Conservation (phyloP, 2,888 invertebrate genomes). For the Spialia ferax region DNA sequence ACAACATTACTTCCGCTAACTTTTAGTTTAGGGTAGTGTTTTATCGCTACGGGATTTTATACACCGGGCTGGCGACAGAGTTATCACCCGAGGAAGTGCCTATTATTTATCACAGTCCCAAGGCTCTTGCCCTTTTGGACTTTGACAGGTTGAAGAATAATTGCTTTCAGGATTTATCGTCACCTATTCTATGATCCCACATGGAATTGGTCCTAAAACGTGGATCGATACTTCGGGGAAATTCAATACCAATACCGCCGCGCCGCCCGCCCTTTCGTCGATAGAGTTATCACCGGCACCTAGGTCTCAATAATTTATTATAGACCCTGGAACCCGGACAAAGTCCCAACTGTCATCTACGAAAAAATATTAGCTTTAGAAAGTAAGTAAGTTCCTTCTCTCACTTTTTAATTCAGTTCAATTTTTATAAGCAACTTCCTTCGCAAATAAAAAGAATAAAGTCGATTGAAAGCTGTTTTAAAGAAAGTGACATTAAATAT, state of each 20-base stretch:
- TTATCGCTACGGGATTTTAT: conserved; percentile 15
- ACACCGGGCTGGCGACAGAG: conserved; percentile 9
- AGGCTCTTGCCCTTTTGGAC: conserved; percentile 23
- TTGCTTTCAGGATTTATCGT: conserved; percentile 30
- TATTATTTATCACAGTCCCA: conserved; percentile 30
- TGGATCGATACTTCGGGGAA: conserved; percentile 8
- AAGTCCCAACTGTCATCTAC: background rate
- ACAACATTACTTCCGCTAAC: conserved; percentile 12
- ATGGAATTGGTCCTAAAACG: conserved; percentile 2
- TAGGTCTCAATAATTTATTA: conserved; percentile 15
- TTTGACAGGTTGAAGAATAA: conserved; percentile 28
- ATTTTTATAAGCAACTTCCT: background rate
- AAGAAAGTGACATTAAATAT: too few species aligned
- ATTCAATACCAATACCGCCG: background rate
- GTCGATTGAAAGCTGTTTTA: too few species aligned
- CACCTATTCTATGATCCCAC: conserved; percentile 1
- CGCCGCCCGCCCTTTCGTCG: background rate
- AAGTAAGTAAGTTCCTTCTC: background rate
- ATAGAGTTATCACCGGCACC: conserved; percentile 18
- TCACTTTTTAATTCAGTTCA: background rate
- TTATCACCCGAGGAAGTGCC: conserved; percentile 22
- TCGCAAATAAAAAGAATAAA: too few species aligned
- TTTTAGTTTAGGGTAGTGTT: conserved; percentile 3
- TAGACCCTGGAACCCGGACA: background rate
- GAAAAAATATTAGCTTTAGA: background rate